Percentiles rank a stretch among this genome's conserved stretches.
Conservation (phyloP, 2,797 vertebrate genomes). For the Loris lydekkerianus region DNA sequence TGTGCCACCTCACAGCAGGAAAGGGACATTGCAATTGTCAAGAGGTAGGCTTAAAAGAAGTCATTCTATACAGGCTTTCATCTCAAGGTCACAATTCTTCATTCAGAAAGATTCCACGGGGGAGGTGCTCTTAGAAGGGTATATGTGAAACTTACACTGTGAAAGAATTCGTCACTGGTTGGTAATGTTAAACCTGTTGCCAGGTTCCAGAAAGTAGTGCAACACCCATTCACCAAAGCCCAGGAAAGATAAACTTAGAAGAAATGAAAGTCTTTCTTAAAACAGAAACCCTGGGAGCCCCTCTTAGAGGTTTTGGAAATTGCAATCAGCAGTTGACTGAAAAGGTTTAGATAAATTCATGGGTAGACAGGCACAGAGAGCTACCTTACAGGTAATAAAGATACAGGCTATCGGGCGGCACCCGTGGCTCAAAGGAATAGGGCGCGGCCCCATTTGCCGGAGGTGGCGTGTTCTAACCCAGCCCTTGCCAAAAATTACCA, state of each 20-base stretch:
- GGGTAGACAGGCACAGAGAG: neutral
- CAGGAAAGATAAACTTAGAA: neutral
- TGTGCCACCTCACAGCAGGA: neutral
- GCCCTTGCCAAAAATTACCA: too few species aligned
- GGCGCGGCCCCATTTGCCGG: too few species aligned
- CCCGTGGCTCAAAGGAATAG: too few species aligned
- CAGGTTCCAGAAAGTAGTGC: neutral
- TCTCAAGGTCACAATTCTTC: neutral
- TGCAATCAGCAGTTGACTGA: neutral
- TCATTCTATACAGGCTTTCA: neutral
- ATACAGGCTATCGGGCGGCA: too few species aligned
- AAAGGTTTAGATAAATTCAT: neutral
- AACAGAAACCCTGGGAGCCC: neutral
- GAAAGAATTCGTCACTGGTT: too few species aligned
- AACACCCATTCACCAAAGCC: neutral
- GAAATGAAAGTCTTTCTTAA: neutral
- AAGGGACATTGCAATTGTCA: neutral
- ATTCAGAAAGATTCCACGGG: neutral
- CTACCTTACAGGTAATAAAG: neutral
- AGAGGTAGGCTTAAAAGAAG: neutral
- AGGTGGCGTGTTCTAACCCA: too few species aligned
- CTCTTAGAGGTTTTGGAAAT: neutral
- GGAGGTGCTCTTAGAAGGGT: neutral
- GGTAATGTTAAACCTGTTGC: neutral
- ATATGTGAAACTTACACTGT: too few species aligned